phyloP scores from a whole-genome alignment of 2,113 vertebrate species.

The Elephantulus edwardii region DNA sequence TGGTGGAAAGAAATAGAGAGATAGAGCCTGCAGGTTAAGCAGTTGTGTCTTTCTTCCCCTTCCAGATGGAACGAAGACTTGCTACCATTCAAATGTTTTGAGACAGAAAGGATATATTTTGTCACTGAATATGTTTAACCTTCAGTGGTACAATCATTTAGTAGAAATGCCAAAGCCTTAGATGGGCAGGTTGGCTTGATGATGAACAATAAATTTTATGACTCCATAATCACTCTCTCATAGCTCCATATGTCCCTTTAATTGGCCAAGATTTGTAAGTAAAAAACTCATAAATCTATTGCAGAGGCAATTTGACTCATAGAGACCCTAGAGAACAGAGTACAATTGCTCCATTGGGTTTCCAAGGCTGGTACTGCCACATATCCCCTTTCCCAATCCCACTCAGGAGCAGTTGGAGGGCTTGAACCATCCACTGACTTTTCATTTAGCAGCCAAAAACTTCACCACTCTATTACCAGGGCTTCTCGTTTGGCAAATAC shows the following conservation, averaged over 20 bases:
- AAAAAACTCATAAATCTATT: neutral
- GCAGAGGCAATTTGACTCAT: too few relatives aligned
- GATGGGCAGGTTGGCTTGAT: neutral
- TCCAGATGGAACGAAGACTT: too few relatives aligned
- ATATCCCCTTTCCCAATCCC: neutral
- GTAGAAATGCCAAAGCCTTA: neutral
- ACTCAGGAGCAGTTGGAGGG: neutral
- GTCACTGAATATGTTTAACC: neutral
- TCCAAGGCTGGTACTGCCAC: neutral
- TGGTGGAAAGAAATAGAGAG: neutral
- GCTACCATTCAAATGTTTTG: slow-evolving; percentile 16
- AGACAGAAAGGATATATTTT: neutral
- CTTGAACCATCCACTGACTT: too few relatives aligned
- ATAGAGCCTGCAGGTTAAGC: neutral
- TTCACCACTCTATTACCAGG: neutral
- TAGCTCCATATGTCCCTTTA: neutral
- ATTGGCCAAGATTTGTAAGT: neutral
- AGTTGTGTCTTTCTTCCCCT: too few relatives aligned
- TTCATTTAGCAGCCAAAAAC: too few relatives aligned
- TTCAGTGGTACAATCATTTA: neutral
- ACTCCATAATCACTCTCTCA: neutral
- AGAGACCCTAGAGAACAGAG: neutral
- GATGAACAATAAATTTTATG: neutral
- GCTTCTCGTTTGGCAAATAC: neutral
- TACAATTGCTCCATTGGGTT: neutral